Percentiles rank a stretch among this genome's conserved stretches.
These are phyloP conservation scores for Gasterosteus aculeatus DNA, from an alignment of 2,113 vertebrate species.

Conservation along the genomic window DNA sequence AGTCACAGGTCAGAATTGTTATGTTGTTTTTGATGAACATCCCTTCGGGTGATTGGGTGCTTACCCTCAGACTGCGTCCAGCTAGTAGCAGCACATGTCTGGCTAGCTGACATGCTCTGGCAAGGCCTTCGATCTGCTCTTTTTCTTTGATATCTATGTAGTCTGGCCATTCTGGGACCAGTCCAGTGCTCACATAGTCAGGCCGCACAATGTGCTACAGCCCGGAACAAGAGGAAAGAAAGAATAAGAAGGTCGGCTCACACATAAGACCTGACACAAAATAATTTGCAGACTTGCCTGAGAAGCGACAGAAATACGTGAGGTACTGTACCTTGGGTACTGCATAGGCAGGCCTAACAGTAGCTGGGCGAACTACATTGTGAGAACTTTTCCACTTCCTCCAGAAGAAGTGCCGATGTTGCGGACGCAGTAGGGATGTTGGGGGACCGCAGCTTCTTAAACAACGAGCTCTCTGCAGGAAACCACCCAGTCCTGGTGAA, in stretches of 20 bases:
- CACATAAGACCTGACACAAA: not conserved
- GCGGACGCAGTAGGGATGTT: slow-evolving; percentile 45
- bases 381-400: slow-evolving; percentile 69
- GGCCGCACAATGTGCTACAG: slow-evolving; percentile 94
- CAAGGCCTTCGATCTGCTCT: slow-evolving; percentile 94
- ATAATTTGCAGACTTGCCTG: not conserved
- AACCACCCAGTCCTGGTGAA: slow-evolving; percentile 50
- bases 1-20: slow-evolving; percentile 40
- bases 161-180: slow-evolving; percentile 92
- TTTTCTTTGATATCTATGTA: slow-evolving; percentile 94
- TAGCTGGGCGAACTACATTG: slow-evolving; percentile 75
- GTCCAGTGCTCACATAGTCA: slow-evolving; percentile 90
- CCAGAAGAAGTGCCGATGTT: slow-evolving; percentile 79
- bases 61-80: slow-evolving; percentile 90
- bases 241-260: not conserved
- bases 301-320: not conserved
- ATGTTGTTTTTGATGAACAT: not conserved
- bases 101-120: slow-evolving; percentile 91
- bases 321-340: slow-evolving; percentile 77
- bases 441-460: slow-evolving; percentile 16
- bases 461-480: slow-evolving; percentile 45
- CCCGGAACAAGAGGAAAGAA: slow-evolving; percentile 27
- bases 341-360: slow-evolving; percentile 71
- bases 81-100: slow-evolving; percentile 90
- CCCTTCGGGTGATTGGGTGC: not conserved